Percentiles rank a stretch among this genome's conserved stretches.
These are phyloP conservation scores for Marasmarcha lunaedactyla DNA, from an alignment of 2,888 invertebrate genomes.

Conservation along the genomic window DNA sequence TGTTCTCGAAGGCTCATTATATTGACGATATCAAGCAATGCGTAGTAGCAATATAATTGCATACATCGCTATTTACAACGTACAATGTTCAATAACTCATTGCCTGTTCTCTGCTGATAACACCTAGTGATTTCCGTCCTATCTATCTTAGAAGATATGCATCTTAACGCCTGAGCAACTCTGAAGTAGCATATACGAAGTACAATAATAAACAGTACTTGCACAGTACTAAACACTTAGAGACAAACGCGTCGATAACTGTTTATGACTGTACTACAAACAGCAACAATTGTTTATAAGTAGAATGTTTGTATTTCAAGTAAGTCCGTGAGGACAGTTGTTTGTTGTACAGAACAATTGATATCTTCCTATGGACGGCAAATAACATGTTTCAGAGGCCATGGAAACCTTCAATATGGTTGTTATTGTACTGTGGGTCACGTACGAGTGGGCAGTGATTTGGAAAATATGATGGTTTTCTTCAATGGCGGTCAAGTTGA, in stretches of 20 bases:
- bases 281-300: no score
- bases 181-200: no score
- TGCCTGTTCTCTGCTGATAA: background rate
- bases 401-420: background rate
- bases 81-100: constrained; percentile 1
- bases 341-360: constrained; percentile 41
- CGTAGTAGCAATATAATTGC: no score
- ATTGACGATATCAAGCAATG: no score
- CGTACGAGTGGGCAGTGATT: constrained; percentile 1
- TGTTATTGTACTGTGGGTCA: background rate
- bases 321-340: constrained; percentile 13
- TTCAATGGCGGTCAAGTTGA: constrained; percentile 1
- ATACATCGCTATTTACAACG: background rate
- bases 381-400: constrained; percentile 34
- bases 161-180: constrained; percentile 40
- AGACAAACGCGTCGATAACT: no score
- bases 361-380: constrained; percentile 62
- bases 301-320: no score
- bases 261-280: no score
- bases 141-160: constrained; percentile 35
- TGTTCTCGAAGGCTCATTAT: no score
- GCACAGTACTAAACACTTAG: no score
- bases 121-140: constrained; percentile 22
- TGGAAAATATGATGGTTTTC: background rate
- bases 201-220: no score